A percentile compares a stretch with the other conserved stretches of the same genome.
These are phyloP conservation scores for Lasioglossum vierecki DNA, from an alignment of 2,888 invertebrate species.

Conservation along the genomic window DNA sequence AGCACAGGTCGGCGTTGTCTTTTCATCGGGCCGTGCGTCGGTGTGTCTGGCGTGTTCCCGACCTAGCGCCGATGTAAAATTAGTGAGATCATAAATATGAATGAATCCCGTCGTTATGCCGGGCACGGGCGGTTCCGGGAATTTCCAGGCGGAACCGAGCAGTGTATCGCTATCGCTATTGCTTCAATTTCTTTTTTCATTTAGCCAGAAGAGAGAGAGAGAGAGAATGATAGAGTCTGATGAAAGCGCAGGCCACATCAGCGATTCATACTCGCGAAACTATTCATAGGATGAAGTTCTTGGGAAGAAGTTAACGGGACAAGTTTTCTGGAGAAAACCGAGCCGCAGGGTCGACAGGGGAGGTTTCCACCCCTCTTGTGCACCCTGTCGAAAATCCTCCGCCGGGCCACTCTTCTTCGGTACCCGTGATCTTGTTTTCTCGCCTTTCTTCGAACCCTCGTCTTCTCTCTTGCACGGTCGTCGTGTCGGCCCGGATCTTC, in stretches of 20 bases:
- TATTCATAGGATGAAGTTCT: conserved; percentile 60
- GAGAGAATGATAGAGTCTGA: conserved; percentile 7
- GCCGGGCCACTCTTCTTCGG: conserved; percentile 15
- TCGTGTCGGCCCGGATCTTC: conserved; percentile 31
- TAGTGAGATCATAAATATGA: conserved; percentile 58
- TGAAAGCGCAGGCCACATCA: conserved; percentile 46
- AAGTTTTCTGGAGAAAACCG: conserved; percentile 53
- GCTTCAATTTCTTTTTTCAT: conserved; percentile 40
- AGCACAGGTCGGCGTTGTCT: conserved; percentile 55
- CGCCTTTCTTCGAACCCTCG: conserved; percentile 40
- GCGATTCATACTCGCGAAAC: conserved; percentile 59
- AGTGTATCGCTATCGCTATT: conserved; percentile 50
- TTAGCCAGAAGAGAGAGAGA: not conserved
- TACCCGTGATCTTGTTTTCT: conserved; percentile 64
- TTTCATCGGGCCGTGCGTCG: conserved; percentile 58
- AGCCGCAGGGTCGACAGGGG: not conserved
- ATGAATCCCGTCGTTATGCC: conserved; percentile 41
- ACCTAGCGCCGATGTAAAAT: conserved; percentile 43
- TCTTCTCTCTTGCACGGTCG: conserved; percentile 46
- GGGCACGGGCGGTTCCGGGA: conserved; percentile 32
- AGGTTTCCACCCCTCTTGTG: conserved; percentile 17
- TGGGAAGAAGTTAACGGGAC: conserved; percentile 57
- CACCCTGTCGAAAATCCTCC: conserved; percentile 65
- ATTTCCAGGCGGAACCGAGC: conserved; percentile 32
- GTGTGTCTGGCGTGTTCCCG: conserved; percentile 27